These are phyloP conservation scores for Zeuzera pyrina DNA, from an alignment of 2,888 invertebrate species.

Conservation along the genomic window DNA sequence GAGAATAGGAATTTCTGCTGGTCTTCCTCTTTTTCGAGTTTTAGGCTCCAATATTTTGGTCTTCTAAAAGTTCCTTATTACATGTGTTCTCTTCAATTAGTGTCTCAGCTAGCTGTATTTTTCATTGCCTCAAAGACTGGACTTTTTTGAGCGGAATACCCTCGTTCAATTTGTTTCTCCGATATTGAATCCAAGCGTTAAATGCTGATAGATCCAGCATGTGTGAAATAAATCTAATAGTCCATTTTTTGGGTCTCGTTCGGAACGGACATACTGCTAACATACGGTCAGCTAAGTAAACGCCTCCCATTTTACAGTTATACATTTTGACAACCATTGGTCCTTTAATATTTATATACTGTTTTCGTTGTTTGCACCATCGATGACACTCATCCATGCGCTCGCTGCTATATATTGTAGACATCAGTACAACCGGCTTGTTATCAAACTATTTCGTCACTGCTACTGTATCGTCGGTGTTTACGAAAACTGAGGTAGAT, in stretches of 20 bases:
- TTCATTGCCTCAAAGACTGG: slow-evolving; percentile 3
- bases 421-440: slow-evolving; percentile 1
- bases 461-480: slow-evolving; percentile 1
- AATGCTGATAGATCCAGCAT: neutral
- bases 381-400: neutral
- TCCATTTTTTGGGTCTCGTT: no score
- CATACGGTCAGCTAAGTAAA: no score
- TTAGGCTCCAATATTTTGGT: neutral
- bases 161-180: slow-evolving; percentile 3
- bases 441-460: slow-evolving; percentile 1
- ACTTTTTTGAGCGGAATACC: slow-evolving; percentile 3
- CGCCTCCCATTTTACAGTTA: no score
- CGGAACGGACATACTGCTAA: no score
- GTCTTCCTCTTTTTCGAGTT: neutral
- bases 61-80: slow-evolving; percentile 2
- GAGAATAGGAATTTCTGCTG: neutral
- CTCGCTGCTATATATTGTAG: slow-evolving; percentile 1
- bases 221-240: neutral
- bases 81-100: slow-evolving; percentile 4
- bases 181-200: neutral
- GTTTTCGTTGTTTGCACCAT: no score
- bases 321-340: no score
- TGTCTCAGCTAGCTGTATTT: slow-evolving; percentile 3
- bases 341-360: no score
- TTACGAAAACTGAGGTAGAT: slow-evolving; percentile 1